Base-by-base conservation (phyloP, 2,888 invertebrate genomes). In the Cantharis rustica region DNA sequence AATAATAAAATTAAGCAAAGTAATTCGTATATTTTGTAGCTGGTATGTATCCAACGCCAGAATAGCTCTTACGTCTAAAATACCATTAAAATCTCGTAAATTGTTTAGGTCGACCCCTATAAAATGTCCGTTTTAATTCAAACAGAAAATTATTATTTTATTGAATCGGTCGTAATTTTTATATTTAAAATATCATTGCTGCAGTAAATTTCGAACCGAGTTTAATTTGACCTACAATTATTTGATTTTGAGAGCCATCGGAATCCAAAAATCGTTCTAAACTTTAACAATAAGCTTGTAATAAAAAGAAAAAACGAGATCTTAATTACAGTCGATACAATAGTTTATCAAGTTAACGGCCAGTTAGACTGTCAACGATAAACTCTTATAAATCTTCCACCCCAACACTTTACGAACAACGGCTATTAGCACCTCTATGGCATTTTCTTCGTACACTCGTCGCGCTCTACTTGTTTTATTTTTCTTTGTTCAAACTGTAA, bases 291-390 rank as follows among this genome's bases (percentile, higher is more conserved):
- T 77, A 77, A 77, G 68, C 71, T 61, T 64, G 69, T 66, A 77
- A 77, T 75, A 78, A 79, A 71, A 79, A 72, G 74, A 78, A 79
- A 69, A 79, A 75, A 71, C 75, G 66, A 79, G 80, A 84, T 83
- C 84, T 84, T 84, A 83, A 84, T 84, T 84, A 82, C 82, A 81
- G 82, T 81, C 83, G 81, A 81, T 81, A 80, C 79, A 72, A 81
- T 81, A 83, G 80, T 83, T 83, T 82, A 84, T 84, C 84, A 83
- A 80, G 82, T 83, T 83, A 84, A 83, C 83, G 82, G 82, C 81
- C 83, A 83, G 82, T 83, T 83, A 83, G 79, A 81, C 80, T 82
- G 82, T 81, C 83, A 79, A 79, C 81, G 83, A 82, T 84, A 83
- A 82, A 83, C 82, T 83, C 81, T 78, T 79, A 84, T 84, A 84